Percentiles rank a stretch among this genome's conserved stretches.
Conservation (phyloP, 2,113 vertebrate species). For the Hydrolagus affinis region DNA sequence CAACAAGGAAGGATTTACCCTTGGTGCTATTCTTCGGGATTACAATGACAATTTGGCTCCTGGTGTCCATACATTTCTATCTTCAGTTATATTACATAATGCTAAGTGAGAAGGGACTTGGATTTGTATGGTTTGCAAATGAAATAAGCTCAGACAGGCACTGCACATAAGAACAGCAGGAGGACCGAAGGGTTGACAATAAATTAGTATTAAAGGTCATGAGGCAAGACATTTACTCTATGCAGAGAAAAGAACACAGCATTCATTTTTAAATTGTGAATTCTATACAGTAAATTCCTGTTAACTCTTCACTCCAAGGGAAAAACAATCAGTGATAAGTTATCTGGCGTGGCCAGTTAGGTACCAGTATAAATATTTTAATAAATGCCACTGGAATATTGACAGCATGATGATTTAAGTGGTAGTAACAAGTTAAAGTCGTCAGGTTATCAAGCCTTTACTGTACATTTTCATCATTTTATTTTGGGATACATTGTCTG, state of each 20-base stretch:
- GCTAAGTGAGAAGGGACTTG: background rate
- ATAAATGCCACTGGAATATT: too few relatives aligned
- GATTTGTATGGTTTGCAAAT: background rate
- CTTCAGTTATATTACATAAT: slow-evolving; percentile 1
- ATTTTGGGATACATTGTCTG: background rate
- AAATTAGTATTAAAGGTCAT: slow-evolving; percentile 20
- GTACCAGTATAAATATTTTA: too few relatives aligned
- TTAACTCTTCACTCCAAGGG: too few relatives aligned
- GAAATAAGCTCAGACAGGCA: background rate
- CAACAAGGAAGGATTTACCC: background rate
- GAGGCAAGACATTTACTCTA: background rate
- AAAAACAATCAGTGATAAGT: too few relatives aligned
- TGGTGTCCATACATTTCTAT: background rate
- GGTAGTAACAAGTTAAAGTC: too few relatives aligned
- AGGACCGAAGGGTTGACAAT: slow-evolving; percentile 10
- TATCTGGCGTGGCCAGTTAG: too few relatives aligned
- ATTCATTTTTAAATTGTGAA: background rate
- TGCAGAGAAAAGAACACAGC: background rate
- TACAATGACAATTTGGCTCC: slow-evolving; percentile 9
- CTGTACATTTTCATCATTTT: background rate
- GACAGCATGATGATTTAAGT: too few relatives aligned
- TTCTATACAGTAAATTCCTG: too few relatives aligned
- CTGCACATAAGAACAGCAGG: slow-evolving; percentile 6
- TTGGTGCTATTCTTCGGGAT: background rate
- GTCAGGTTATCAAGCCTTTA: background rate